A percentile compares a stretch with the other conserved stretches of the same genome.
Evolutionary conservation across 2,888 invertebrate genomes (phyloP).

Genomic region (Meteorus cinctellus): DNA sequence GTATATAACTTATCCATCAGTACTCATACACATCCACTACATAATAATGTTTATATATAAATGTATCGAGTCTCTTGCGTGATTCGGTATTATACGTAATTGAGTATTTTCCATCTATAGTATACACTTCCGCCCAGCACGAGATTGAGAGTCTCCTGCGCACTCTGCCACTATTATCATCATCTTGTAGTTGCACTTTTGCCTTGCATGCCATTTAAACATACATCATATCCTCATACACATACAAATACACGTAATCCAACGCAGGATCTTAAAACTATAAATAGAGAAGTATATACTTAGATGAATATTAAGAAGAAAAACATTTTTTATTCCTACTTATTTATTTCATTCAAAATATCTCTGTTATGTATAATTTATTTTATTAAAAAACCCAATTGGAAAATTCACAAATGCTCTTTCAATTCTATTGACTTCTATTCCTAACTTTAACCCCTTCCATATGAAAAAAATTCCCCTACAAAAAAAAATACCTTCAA

Average conservation of each 20-base stretch:
- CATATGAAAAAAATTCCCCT: no score
- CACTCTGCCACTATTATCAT: constrained; percentile 41
- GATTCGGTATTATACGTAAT: constrained; percentile 45
- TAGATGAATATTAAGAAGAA: no score
- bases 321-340: no score
- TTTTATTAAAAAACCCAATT: neutral
- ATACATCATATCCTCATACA: constrained; percentile 17
- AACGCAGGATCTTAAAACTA: neutral
- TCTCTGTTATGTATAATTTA: neutral
- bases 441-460: no score
- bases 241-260: neutral
- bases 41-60: constrained; percentile 11
- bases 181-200: constrained; percentile 33
- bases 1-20: constrained; percentile 16
- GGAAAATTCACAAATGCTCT: no score
- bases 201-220: constrained; percentile 28
- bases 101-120: constrained; percentile 46
- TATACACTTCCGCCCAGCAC: constrained; percentile 43
- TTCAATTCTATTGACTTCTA: no score
- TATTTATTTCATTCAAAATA: no score
- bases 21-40: neutral
- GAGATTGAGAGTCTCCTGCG: constrained; percentile 45
- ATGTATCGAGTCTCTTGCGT: constrained; percentile 39
- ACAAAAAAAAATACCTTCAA: no score
- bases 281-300: neutral